Conservation (phyloP, 1,140 invertebrate genomes). For the Rhysida immarginata region DNA sequence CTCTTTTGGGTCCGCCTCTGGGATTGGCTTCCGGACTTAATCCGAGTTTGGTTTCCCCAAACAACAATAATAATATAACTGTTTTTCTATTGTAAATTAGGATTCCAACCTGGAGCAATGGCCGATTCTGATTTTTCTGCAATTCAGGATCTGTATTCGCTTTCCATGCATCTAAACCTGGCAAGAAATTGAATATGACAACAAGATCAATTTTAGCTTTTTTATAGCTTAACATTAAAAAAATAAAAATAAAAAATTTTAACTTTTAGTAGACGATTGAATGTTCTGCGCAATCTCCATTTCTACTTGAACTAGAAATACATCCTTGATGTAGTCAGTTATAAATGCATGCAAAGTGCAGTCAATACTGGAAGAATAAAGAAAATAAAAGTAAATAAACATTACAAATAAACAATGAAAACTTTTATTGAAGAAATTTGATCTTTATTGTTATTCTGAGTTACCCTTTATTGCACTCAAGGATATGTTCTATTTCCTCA, state of each 20-base stretch:
- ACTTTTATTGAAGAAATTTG: constrained; percentile 11
- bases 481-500: too few relatives aligned
- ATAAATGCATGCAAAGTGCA: constrained; percentile 57
- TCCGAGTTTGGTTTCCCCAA: too few relatives aligned
- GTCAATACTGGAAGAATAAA: constrained; percentile 34
- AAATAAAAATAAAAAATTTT: constrained; percentile 8
- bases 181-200: background rate
- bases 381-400: constrained; percentile 5
- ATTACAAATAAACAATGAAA: too few relatives aligned
- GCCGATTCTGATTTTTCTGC: constrained; percentile 43
- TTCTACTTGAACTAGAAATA: constrained; percentile 33
- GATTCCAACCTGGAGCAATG: constrained; percentile 52
- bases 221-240: too few relatives aligned
- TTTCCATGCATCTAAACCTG: constrained; percentile 52
- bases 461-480: constrained; percentile 57
- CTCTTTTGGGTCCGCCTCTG: too few relatives aligned
- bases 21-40: too few relatives aligned
- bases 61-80: too few relatives aligned
- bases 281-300: constrained; percentile 21
- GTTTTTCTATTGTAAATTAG: too few relatives aligned
- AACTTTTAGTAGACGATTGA: constrained; percentile 48
- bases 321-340: constrained; percentile 56
- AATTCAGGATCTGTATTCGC: constrained; percentile 48
- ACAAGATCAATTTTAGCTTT: background rate
- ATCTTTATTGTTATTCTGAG: constrained; percentile 44